Conservation (phyloP, 2,113 vertebrate species). For the Hypocryptadius cinnamomeus region DNA sequence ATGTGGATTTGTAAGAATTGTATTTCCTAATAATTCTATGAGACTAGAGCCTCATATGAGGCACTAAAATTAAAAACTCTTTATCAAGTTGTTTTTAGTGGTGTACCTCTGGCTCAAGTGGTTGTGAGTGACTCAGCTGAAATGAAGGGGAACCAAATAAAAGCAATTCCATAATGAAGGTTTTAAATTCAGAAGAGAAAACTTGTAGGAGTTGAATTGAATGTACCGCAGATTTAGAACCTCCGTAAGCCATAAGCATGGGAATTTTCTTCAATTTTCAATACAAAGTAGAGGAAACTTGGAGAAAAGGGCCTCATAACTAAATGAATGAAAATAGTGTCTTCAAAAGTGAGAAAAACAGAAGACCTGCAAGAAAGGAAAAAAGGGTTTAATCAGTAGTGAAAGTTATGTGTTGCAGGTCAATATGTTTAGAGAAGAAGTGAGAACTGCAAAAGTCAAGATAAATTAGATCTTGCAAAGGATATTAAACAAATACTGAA, state of each 20-base stretch:
- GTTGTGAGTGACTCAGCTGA: not conserved
- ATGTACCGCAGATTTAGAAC: not conserved
- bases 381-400: not conserved
- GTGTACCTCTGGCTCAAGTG: not conserved
- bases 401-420: not conserved
- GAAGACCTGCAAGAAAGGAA: not conserved
- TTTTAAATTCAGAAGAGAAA: constrained; percentile 1
- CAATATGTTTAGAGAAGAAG: constrained; percentile 16
- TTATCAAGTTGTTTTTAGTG: not conserved
- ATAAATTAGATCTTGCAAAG: constrained; percentile 33
- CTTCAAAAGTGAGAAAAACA: not conserved
- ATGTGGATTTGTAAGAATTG: not conserved
- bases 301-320: not conserved
- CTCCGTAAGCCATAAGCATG: not conserved
- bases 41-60: not conserved
- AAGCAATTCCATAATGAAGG: not conserved
- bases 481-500: constrained; percentile 42
- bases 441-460: constrained; percentile 16
- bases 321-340: not conserved
- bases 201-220: not conserved
- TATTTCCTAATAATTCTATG: not conserved
- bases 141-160: not conserved
- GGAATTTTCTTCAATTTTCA: not conserved
- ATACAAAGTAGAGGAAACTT: not conserved
- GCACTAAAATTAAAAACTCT: not conserved